A percentile compares a stretch with the other conserved stretches of the same genome.
These are phyloP conservation scores for Oplegnathus fasciatus DNA, from an alignment of 2,113 vertebrate genomes.

Conservation along the genomic window DNA sequence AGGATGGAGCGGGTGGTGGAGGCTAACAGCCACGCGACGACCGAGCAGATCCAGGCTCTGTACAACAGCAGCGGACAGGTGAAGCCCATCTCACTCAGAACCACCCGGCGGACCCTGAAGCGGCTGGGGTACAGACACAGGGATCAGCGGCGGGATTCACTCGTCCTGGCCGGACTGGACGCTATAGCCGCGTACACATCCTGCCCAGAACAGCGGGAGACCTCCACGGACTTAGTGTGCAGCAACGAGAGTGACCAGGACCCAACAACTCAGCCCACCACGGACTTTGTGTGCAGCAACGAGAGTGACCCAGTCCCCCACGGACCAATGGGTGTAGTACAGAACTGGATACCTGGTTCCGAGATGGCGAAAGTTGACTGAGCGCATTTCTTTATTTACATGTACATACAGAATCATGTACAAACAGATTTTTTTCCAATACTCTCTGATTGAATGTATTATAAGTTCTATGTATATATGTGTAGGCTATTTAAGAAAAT, in stretches of 20 bases:
- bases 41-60: slow-evolving; percentile 45
- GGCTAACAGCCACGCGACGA: slow-evolving; percentile 44
- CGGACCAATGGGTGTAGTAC: background rate
- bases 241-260: too few species aligned
- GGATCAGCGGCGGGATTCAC: slow-evolving; percentile 17
- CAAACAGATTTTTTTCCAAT: too few species aligned
- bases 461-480: too few species aligned
- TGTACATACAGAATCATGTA: background rate
- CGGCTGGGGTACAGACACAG: slow-evolving; percentile 52
- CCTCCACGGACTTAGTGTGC: too few species aligned
- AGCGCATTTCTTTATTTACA: background rate
- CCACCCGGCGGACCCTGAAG: slow-evolving; percentile 57
- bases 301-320: background rate
- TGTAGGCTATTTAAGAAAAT: too few species aligned
- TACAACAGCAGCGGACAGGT: slow-evolving; percentile 54
- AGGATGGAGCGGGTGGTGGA: too few species aligned
- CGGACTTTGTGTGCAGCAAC: too few species aligned
- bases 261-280: too few species aligned
- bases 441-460: too few species aligned
- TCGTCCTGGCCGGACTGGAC: slow-evolving; percentile 20
- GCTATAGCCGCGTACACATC: slow-evolving; percentile 18
- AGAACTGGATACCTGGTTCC: background rate
- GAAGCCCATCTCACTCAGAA: slow-evolving; percentile 52
- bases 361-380: background rate
- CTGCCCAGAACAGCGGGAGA: background rate